phyloP scores from a whole-genome alignment of 2,797 vertebrate species.

The Astyanax mexicanus region DNA sequence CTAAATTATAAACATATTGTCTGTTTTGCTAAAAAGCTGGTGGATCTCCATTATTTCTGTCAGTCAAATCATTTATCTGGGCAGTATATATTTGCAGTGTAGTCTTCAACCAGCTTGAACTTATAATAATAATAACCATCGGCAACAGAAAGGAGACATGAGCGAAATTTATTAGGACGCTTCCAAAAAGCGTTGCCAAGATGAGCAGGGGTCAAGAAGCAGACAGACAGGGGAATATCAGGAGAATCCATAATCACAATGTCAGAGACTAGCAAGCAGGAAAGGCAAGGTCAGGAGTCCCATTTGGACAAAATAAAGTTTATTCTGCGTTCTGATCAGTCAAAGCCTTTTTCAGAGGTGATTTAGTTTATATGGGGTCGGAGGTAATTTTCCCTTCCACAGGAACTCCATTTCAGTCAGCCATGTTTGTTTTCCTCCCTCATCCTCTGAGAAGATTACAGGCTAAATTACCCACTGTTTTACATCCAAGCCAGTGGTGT shows the following conservation, averaged over 20 bases:
- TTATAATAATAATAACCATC: no score
- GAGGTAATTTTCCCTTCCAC: no score
- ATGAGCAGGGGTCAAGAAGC: neutral
- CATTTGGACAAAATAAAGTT: no score
- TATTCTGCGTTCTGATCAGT: no score
- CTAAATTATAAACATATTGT: neutral
- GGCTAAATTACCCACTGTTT: no score
- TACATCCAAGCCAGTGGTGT: no score
- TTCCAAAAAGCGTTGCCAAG: neutral
- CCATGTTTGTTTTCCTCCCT: no score
- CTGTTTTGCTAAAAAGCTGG: neutral
- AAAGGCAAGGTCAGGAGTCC: no score
- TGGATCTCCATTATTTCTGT: neutral
- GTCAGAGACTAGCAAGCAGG: neutral
- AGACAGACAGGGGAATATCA: neutral
- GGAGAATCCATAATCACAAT: slow-evolving; percentile 1
- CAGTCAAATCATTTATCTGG: neutral
- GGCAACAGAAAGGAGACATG: neutral
- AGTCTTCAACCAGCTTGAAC: neutral
- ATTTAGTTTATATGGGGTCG: no score
- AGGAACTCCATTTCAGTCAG: no score
- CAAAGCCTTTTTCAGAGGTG: no score
- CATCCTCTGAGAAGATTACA: no score
- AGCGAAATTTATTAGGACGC: neutral
- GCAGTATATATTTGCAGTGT: slow-evolving; percentile 4